A percentile compares a stretch with the other conserved stretches of the same genome.
These are phyloP conservation scores for Yponomeuta evonymella DNA, from an alignment of 2,888 invertebrate genomes.

Conservation along the genomic window DNA sequence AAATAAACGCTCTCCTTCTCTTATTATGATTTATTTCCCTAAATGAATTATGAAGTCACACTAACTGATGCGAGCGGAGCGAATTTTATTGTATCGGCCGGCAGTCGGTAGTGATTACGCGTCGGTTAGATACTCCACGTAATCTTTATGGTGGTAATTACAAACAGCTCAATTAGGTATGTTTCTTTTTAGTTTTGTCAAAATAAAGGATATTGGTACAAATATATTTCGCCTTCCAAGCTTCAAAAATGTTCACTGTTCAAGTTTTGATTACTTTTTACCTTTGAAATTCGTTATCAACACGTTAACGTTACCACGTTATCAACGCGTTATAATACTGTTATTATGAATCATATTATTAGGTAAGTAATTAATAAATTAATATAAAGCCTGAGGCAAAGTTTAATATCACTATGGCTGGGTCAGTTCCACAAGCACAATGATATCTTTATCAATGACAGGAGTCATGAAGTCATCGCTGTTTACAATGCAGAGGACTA, in stretches of 20 bases:
- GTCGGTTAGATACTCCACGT: slow-evolving; percentile 54
- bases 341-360: neutral
- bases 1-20: slow-evolving; percentile 61
- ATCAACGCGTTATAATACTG: no score
- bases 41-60: slow-evolving; percentile 63
- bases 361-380: neutral
- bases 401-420: slow-evolving; percentile 19
- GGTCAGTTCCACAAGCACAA: slow-evolving; percentile 68
- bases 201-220: neutral
- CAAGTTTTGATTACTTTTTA: neutral
- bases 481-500: slow-evolving; percentile 51
- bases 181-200: neutral
- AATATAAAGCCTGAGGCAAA: neutral
- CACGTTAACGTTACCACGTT: neutral
- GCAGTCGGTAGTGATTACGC: slow-evolving; percentile 54
- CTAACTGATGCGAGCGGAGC: slow-evolving; percentile 34
- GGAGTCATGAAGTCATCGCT: slow-evolving; percentile 48
- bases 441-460: slow-evolving; percentile 43
- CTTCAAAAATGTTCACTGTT: no score
- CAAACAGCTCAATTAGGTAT: slow-evolving; percentile 26
- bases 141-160: slow-evolving; percentile 73
- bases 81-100: slow-evolving; percentile 44
- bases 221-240: no score
- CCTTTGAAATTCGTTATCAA: neutral
- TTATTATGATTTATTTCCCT: slow-evolving; percentile 68